Conservation (phyloP, 2,797 vertebrate species). For the Centropyge bicolor region DNA sequence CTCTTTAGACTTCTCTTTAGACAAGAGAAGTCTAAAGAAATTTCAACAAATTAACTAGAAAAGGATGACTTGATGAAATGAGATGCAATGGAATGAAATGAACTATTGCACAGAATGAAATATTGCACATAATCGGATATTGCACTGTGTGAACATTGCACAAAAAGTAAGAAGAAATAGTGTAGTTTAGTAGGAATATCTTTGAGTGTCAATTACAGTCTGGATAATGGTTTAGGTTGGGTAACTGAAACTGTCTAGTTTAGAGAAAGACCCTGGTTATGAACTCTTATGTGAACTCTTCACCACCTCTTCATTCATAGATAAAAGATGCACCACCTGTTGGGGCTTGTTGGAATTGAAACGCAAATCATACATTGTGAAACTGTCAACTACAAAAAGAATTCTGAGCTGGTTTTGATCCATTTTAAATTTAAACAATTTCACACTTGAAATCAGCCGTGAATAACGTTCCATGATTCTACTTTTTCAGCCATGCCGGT, state of each 20-base stretch:
- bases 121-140: too few species aligned
- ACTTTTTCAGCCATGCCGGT: not conserved
- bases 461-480: not conserved
- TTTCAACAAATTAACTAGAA: too few species aligned
- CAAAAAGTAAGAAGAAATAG: too few species aligned
- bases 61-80: too few species aligned
- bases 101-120: too few species aligned
- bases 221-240: not conserved
- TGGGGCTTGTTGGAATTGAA: not conserved
- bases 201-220: too few species aligned
- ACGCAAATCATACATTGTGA: not conserved
- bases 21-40: too few species aligned
- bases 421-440: not conserved
- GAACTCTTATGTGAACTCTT: not conserved
- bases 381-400: not conserved
- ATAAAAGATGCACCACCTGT: not conserved
- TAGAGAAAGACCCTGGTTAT: not conserved
- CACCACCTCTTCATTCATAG: not conserved
- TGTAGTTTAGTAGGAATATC: too few species aligned
- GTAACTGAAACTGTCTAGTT: not conserved
- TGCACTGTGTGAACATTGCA: too few species aligned
- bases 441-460: slow-evolving; percentile 1
- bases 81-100: too few species aligned
- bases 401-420: not conserved
- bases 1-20: too few species aligned